Conservation (phyloP, 2,888 invertebrate species). For the Epinotia bilunana region DNA sequence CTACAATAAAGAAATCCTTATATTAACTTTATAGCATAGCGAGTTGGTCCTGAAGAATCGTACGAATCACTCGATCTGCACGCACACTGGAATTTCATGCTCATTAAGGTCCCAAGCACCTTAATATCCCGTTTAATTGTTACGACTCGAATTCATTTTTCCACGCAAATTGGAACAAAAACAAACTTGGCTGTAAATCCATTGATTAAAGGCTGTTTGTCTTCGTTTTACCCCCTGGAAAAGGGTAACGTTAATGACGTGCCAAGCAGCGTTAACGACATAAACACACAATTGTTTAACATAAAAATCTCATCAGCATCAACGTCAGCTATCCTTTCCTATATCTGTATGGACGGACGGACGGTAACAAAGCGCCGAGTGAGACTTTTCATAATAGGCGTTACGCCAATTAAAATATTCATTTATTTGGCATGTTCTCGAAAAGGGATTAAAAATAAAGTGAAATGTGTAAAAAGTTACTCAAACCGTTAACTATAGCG, state of each 20-base stretch:
- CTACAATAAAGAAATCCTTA: neutral
- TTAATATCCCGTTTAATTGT: constrained; percentile 28
- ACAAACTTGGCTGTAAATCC: constrained; percentile 38
- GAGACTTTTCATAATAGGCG: constrained; percentile 11
- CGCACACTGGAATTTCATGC: neutral
- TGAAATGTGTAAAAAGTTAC: neutral
- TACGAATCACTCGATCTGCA: neutral
- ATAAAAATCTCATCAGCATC: constrained; percentile 59
- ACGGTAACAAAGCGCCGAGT: neutral
- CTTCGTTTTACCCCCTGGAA: constrained; percentile 26
- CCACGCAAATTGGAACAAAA: constrained; percentile 33
- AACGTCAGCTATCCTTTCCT: constrained; percentile 18
- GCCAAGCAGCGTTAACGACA: constrained; percentile 60
- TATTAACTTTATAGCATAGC: neutral
- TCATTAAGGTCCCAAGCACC: constrained; percentile 6
- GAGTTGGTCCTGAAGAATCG: neutral
- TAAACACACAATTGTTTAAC: constrained; percentile 60
- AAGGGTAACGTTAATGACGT: constrained; percentile 59
- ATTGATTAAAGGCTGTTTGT: constrained; percentile 40
- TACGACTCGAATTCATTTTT: constrained; percentile 33
- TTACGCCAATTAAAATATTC: neutral
- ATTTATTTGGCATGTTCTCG: neutral
- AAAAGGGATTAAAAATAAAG: neutral
- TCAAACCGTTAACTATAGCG: neutral
- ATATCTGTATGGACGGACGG: constrained; percentile 7